Evolutionary conservation across 2,797 vertebrate genomes (phyloP).

Genomic region (Astyanax mexicanus): DNA sequence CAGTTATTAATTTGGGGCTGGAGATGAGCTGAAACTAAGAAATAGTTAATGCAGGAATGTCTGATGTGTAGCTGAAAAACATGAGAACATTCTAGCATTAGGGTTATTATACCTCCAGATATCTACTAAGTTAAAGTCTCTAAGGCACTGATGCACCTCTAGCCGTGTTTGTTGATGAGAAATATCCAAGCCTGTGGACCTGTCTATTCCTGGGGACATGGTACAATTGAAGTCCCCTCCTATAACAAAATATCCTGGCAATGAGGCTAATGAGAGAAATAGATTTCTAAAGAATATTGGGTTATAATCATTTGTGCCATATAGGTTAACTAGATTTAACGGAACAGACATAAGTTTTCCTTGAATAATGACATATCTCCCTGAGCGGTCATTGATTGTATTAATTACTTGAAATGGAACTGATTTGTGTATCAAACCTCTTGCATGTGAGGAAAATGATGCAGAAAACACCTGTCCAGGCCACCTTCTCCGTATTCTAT

Average conservation of each 20-base stretch:
- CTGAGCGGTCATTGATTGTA: not conserved
- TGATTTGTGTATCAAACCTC: slow-evolving; percentile 21
- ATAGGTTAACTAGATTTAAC: slow-evolving; percentile 16
- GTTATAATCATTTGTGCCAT: not conserved
- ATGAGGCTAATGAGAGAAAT: not conserved
- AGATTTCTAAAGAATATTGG: slow-evolving; percentile 18
- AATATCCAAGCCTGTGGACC: slow-evolving; percentile 21
- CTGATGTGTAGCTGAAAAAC: slow-evolving; percentile 26
- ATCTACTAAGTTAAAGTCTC: slow-evolving; percentile 21
- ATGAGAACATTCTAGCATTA: slow-evolving; percentile 23
- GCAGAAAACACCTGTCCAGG: slow-evolving; percentile 13
- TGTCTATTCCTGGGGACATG: slow-evolving; percentile 23
- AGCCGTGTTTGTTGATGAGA: slow-evolving; percentile 20
- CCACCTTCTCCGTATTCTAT: not conserved
- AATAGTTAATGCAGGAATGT: slow-evolving; percentile 43
- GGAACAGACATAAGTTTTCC: not conserved
- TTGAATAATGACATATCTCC: slow-evolving; percentile 1
- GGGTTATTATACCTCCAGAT: slow-evolving; percentile 28
- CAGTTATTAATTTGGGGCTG: slow-evolving; percentile 6
- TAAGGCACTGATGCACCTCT: slow-evolving; percentile 17
- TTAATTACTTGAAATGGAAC: slow-evolving; percentile 18
- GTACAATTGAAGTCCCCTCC: too few relatives aligned
- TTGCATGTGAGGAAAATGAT: not conserved
- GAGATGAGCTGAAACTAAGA: slow-evolving; percentile 17
- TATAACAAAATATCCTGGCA: slow-evolving; percentile 8